Percentiles rank a stretch among this genome's conserved stretches.
Conservation (phyloP, 2,113 vertebrate genomes). For the Microcebus ravelobensis region DNA sequence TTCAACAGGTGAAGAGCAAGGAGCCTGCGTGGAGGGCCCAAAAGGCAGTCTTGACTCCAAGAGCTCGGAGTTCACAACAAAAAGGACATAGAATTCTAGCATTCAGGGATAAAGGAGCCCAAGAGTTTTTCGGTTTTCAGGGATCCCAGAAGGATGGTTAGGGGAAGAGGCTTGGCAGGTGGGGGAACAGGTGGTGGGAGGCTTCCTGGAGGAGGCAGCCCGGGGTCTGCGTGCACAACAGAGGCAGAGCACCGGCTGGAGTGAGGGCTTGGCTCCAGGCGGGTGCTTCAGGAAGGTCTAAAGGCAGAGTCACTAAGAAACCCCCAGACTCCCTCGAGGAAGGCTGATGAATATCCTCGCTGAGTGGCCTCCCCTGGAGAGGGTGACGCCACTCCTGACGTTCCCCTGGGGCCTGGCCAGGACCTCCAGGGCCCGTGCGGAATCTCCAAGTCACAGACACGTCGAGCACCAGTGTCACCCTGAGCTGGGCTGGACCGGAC, state of each 20-base stretch:
- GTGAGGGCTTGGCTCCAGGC: background rate
- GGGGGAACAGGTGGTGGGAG: background rate
- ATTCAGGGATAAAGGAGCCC: background rate
- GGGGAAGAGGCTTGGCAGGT: background rate
- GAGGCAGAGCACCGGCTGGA: background rate
- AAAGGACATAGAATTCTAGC: background rate
- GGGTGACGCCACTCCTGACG: background rate
- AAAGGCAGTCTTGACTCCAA: background rate
- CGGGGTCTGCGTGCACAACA: background rate
- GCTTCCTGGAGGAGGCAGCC: background rate
- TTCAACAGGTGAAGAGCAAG: background rate
- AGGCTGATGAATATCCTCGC: background rate
- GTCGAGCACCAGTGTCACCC: conserved; percentile 87
- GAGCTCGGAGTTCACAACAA: background rate
- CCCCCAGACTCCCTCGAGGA: background rate
- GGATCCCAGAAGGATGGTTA: background rate
- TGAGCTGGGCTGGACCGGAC: conserved; percentile 90
- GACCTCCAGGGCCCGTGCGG: conserved; percentile 88
- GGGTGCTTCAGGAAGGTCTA: background rate
- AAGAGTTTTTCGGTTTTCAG: background rate
- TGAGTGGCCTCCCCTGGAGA: background rate
- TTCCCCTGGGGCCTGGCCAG: conserved; percentile 77
- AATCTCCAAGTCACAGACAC: conserved; percentile 91
- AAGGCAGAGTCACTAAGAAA: background rate
- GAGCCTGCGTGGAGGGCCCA: background rate